phyloP scores from a whole-genome alignment of 92 coral and sea anemone species.

The Parazoanthus atlanticus region DNA sequence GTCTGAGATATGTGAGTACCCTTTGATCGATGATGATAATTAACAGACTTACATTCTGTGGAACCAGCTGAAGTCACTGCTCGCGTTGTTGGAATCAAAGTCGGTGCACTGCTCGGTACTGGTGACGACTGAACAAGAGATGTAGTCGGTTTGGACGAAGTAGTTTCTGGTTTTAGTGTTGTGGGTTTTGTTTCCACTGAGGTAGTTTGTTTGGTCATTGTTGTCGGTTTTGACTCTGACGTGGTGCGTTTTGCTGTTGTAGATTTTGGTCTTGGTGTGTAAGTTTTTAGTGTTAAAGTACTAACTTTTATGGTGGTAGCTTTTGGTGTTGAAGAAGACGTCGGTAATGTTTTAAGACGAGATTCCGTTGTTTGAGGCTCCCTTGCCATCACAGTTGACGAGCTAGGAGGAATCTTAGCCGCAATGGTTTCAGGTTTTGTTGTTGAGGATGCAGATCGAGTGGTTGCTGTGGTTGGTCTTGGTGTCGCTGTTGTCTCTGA shows the following conservation, averaged over 20 bases:
- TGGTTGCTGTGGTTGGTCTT: background rate
- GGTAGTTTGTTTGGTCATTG: background rate
- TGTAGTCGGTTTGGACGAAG: background rate
- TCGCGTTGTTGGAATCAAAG: slow-evolving; percentile 9
- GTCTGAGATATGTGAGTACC: too few species aligned
- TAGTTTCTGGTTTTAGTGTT: slow-evolving; percentile 7
- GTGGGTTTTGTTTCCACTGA: background rate
- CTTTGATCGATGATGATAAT: too few species aligned
- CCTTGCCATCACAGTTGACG: background rate
- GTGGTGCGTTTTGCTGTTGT: slow-evolving; percentile 23
- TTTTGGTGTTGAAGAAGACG: slow-evolving; percentile 19
- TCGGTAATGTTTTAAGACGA: background rate
- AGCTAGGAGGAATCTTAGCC: background rate
- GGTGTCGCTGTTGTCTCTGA: slow-evolving; percentile 14
- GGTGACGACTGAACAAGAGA: background rate
- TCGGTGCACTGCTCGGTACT: background rate
- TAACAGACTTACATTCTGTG: slow-evolving; percentile 24
- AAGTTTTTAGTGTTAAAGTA: background rate
- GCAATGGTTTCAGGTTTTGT: slow-evolving; percentile 2
- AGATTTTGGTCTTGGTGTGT: background rate
- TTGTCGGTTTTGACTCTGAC: background rate
- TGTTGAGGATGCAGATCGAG: background rate
- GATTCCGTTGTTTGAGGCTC: slow-evolving; percentile 19
- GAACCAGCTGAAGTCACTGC: slow-evolving; percentile 8
- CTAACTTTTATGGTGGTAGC: background rate